Base-by-base conservation (phyloP, 2,113 vertebrate genomes). In the Archilochus colubris region DNA sequence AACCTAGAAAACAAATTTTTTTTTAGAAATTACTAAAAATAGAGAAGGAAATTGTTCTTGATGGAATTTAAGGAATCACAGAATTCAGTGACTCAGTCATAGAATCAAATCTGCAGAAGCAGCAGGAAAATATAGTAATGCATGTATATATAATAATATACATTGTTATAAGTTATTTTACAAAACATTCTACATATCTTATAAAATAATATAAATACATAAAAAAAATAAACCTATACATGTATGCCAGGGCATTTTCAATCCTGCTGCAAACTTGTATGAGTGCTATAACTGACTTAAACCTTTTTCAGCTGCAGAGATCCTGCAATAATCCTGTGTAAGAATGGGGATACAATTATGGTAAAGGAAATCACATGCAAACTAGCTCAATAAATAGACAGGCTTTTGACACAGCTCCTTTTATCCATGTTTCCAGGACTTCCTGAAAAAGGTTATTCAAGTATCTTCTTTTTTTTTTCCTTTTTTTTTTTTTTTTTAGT, bases 141-240 rank as follows among this genome's bases (percentile, higher is more conserved):
- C 7, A 18, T 4, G 14, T 11, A 11, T 28, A 28, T 27, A 48
- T 12, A 86, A 38, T 6, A 27, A 82, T 0, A 79, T 8, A 55
- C 40, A 40, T 40, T 40, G 12, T 40, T 40, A 40, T 40, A 40
- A 40, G 11, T 13, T 12, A 40, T 40, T 40, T 40, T 40, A 40
- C 40, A 40, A 40, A 40, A 40, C 40, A 12, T 40, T 40, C 40
- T 40, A 40, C 40, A 40, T 40, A 11, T 12, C 11, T 31, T 27
- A 48, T 12, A 66, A 50, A 86, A 38, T 6, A 27, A 82, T 0
- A 79, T 8, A 55, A 82, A 57, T n/a, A 14, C 1, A 16, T 14
- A 10, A 12, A 63, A 70, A 6, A 23, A 88, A 24, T 5, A 43
- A 20, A 59, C 0, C 1, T 4, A 58, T 0, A 0, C 28, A 7